Evolutionary conservation across 2,888 invertebrate genomes (phyloP), one percentile per base, ranked within the genome.

Genomic region (Hymenopus coronatus): DNA sequence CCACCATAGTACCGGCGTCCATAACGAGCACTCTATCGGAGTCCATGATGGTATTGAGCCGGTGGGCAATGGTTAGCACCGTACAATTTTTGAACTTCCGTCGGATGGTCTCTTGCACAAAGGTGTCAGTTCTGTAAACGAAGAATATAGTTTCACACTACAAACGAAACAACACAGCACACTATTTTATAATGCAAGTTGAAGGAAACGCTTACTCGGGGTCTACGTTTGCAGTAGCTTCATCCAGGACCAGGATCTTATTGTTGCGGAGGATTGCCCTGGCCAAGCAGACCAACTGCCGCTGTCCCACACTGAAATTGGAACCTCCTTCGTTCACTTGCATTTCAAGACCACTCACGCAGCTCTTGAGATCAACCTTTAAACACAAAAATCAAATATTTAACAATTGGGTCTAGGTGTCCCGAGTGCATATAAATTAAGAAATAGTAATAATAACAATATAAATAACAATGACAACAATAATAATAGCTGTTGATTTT

Each of bases 151-250:
- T 3, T 4, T 20, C 6, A 70, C 4, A 70, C 20, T 70, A 20
- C 54, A 8, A 20, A 15, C 20, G 0, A 20, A 14, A 14, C 12
- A 46, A 9, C 8, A 8, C 9, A 6, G 46, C 46, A 6, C 25
- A 54, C 6, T 20, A 70, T 4, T 25, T 70, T 70, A 25, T 6
- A 15, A 3, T 6, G 8, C 0, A 20, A 70, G 25, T 70, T 70
- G 6, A 70, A 70, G 8, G 1, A 70, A 20, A 25, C 4, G 8
- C 82, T 82, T 87, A 87, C 95, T 97, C 97, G 15, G 97, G 97
- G 93, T 98, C 98, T 15, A 98, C 98, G 92, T 98, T 98, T 2
- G 98, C 98, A 0, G 98, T 98, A n/a, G 98, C 98, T 93, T 98
- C 98, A 92, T 98, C 98, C 91, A 98, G 94, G 91, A 98, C 96